A percentile compares a stretch with the other conserved stretches of the same genome.
Evolutionary conservation across 1,140 invertebrate species (phyloP).

Genomic region (Tetramorium alpestre): DNA sequence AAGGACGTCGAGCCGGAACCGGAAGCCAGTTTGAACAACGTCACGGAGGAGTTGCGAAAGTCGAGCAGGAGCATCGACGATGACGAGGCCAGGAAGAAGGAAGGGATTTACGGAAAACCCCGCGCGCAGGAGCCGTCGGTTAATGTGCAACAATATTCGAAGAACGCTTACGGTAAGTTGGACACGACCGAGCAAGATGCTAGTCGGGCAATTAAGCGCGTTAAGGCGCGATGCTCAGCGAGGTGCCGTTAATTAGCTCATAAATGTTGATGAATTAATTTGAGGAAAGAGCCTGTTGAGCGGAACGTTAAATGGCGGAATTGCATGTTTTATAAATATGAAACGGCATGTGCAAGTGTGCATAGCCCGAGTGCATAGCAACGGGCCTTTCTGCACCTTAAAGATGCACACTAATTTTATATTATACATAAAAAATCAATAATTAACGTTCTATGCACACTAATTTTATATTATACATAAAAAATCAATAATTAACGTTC

Average conservation of each 20-base stretch:
- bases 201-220: background rate
- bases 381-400: background rate
- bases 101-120: constrained; percentile 87
- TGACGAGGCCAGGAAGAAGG: constrained; percentile 83
- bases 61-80: constrained; percentile 83
- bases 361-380: background rate
- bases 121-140: constrained; percentile 82
- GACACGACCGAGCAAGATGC: background rate
- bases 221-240: background rate
- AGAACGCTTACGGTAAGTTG: constrained; percentile 80
- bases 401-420: background rate
- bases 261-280: constrained; percentile 46
- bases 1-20: constrained; percentile 87
- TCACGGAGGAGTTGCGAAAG: constrained; percentile 87
- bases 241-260: constrained; percentile 46
- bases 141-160: constrained; percentile 83
- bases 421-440: background rate
- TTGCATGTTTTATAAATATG: constrained; percentile 32
- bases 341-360: background rate
- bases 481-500: background rate
- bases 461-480: background rate
- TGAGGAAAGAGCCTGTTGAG: background rate
- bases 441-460: background rate
- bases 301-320: constrained; percentile 23
- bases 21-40: constrained; percentile 88